Percentiles rank a stretch among this genome's conserved stretches.
Evolutionary conservation across 2,113 vertebrate genomes (phyloP).

Genomic region (Pogona vitticeps): DNA sequence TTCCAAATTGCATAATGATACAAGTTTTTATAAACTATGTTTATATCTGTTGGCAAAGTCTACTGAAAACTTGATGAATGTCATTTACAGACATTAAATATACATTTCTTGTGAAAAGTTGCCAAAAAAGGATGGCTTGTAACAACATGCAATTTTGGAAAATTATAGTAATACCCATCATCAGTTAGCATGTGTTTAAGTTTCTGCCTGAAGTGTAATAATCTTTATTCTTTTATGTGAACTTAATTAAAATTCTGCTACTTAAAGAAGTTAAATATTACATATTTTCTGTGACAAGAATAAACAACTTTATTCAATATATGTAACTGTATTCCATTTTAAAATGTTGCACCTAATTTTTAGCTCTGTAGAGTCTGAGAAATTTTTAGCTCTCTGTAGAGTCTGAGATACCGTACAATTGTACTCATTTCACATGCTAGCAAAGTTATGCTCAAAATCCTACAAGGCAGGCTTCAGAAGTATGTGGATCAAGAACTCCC

Average conservation of each 20-base stretch:
- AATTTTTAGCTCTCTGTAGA: not conserved
- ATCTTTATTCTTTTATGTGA: not conserved
- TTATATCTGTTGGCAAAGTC: not conserved
- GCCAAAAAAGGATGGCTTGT: conserved; percentile 43
- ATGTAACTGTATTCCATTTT: not conserved
- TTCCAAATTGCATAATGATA: not conserved
- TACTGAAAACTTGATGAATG: not conserved
- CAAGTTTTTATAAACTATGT: not conserved
- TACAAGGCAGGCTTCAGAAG: too few species aligned
- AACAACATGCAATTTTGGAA: conserved; percentile 22
- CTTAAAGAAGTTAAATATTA: not conserved
- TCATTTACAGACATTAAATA: conserved; percentile 26
- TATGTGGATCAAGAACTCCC: too few species aligned
- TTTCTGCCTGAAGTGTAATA: conserved; percentile 23
- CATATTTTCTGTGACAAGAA: not conserved
- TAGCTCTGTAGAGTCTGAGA: too few species aligned
- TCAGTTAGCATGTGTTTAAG: not conserved
- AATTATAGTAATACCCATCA: not conserved
- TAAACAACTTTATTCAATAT: not conserved
- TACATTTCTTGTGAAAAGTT: conserved; percentile 29
- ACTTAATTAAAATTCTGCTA: conserved; percentile 15
- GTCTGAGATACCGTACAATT: too few species aligned
- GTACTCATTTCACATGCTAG: too few species aligned
- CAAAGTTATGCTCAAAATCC: too few species aligned
- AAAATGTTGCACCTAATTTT: conserved; percentile 2